Conservation (phyloP, 2,797 vertebrate species). For the Anomalospiza imberbis region DNA sequence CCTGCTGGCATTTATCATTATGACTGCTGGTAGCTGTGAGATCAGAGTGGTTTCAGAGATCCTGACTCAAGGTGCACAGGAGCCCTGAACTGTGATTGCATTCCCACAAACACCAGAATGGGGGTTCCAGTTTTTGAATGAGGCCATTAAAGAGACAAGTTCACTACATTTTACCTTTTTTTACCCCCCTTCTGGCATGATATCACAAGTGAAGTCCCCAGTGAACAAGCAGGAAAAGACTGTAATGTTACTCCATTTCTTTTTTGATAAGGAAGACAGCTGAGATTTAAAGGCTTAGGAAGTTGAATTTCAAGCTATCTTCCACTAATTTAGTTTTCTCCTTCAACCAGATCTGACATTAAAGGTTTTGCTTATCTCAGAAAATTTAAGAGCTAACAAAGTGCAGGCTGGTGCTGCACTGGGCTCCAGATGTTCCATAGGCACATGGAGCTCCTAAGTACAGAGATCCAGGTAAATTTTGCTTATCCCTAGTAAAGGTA, state of each 20-base stretch:
- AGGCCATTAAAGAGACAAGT: neutral
- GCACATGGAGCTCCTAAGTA: rapidly evolving
- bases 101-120: neutral
- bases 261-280: neutral
- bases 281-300: neutral
- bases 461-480: neutral
- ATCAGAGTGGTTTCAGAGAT: neutral
- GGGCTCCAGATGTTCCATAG: neutral
- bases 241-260: neutral
- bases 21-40: neutral
- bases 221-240: neutral
- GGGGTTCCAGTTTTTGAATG: neutral
- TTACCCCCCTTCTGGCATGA: rapidly evolving
- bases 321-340: neutral
- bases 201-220: neutral
- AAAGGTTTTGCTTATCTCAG: neutral
- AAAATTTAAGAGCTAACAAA: neutral
- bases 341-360: neutral
- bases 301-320: neutral
- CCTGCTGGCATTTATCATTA: neutral
- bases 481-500: neutral
- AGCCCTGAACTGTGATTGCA: neutral
- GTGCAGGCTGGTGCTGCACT: neutral
- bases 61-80: neutral
- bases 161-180: no score